These are phyloP conservation scores for Solea solea DNA, from an alignment of 2,113 vertebrate genomes.

Conservation along the genomic window DNA sequence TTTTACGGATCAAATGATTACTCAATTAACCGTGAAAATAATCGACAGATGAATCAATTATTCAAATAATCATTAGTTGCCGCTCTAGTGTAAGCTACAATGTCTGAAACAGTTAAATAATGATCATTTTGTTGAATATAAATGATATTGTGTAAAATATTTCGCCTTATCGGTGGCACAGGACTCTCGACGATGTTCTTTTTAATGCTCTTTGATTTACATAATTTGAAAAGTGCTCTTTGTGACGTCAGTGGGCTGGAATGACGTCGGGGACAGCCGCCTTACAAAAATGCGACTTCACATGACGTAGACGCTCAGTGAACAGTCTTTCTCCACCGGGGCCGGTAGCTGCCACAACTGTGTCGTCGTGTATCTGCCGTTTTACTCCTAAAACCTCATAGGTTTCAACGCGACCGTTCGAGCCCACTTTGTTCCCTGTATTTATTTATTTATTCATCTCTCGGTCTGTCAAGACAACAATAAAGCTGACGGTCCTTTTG, in stretches of 20 bases:
- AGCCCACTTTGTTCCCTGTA: background rate
- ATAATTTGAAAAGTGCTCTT: background rate
- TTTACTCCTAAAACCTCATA: background rate
- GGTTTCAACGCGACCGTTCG: conserved; percentile 5
- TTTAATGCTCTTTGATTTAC: too few relatives aligned
- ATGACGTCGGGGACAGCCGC: conserved; percentile 30
- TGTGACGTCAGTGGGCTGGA: conserved; percentile 42
- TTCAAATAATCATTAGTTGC: too few relatives aligned
- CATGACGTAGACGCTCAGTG: conserved; percentile 65
- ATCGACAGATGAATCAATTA: too few relatives aligned
- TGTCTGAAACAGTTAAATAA: too few relatives aligned
- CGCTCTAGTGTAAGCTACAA: too few relatives aligned
- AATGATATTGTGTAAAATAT: too few relatives aligned
- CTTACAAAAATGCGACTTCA: conserved; percentile 46
- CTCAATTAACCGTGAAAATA: too few relatives aligned
- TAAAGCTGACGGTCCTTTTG: conserved; percentile 75
- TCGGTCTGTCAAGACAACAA: conserved; percentile 27
- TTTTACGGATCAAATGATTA: too few relatives aligned
- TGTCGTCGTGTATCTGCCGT: conserved; percentile 7
- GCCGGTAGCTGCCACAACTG: conserved; percentile 10
- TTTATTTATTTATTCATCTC: conserved; percentile 16
- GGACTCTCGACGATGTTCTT: too few relatives aligned
- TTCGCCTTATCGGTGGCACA: too few relatives aligned
- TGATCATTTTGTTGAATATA: too few relatives aligned
- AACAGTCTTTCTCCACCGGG: conserved; percentile 49